Conservation (phyloP, 2,888 invertebrate species). For the Chironomus tentans region DNA sequence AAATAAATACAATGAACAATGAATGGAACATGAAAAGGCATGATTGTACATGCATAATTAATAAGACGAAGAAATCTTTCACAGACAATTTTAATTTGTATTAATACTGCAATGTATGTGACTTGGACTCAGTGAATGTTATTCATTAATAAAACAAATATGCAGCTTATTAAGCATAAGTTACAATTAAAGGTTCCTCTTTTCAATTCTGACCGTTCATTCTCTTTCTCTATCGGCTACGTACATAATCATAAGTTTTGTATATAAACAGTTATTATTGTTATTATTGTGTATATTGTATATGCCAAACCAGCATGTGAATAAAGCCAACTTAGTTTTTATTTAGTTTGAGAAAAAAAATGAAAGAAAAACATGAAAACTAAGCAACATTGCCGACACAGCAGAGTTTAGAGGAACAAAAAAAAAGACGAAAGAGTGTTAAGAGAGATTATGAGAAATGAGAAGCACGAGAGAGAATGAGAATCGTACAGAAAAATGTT, state of each 20-base stretch:
- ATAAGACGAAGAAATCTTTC: background rate
- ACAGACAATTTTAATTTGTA: background rate
- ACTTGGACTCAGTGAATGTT: background rate
- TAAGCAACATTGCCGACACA: background rate
- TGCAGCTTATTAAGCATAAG: background rate
- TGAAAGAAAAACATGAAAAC: background rate
- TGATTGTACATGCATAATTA: too few relatives aligned
- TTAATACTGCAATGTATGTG: background rate
- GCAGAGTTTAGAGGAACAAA: background rate
- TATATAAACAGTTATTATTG: background rate
- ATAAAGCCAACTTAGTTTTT: background rate
- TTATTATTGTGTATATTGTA: background rate
- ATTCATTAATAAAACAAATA: background rate
- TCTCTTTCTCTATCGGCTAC: background rate
- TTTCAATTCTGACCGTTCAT: background rate
- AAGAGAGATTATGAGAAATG: background rate
- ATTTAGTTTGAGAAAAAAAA: background rate
- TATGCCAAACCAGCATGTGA: background rate
- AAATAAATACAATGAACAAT: too few relatives aligned
- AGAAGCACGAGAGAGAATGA: background rate
- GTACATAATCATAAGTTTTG: background rate
- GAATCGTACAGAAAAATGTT: background rate
- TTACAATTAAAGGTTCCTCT: background rate
- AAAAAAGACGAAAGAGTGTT: background rate
- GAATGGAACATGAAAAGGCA: too few relatives aligned